phyloP scores from a whole-genome alignment of 2,797 vertebrate species.

The Esox lucius region DNA sequence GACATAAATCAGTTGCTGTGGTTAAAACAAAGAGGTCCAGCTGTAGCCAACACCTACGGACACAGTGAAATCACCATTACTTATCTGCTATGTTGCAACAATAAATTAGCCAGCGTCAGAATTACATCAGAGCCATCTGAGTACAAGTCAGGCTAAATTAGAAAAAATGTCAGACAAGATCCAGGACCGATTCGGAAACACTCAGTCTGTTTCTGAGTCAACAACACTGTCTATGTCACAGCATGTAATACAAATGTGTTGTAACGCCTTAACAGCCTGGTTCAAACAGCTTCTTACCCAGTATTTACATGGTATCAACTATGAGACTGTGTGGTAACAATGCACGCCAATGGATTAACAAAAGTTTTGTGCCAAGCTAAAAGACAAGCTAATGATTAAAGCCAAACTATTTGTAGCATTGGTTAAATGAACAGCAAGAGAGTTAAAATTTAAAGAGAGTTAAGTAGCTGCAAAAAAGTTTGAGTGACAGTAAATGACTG shows the following conservation, averaged over 20 bases:
- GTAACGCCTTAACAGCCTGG: background rate
- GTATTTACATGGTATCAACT: background rate
- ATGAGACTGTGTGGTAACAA: no score
- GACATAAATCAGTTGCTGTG: background rate
- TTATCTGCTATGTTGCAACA: constrained; percentile 8
- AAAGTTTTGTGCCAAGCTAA: no score
- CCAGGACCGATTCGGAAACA: no score
- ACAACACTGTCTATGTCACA: background rate
- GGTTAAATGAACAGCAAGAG: background rate
- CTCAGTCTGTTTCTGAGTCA: no score
- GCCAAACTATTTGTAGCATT: background rate
- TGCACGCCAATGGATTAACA: no score
- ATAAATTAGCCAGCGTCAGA: constrained; percentile 26
- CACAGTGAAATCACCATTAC: background rate
- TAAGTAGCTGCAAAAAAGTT: background rate
- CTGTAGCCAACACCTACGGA: background rate
- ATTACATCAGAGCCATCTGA: background rate
- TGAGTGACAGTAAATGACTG: no score
- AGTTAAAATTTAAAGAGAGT: no score
- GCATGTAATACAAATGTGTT: background rate
- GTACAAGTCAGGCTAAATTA: background rate
- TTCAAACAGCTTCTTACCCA: background rate
- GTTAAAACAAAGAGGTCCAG: background rate
- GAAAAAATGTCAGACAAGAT: no score
- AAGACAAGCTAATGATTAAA: background rate